Evolutionary conservation across 2,113 vertebrate genomes (phyloP).

Genomic region (Alosa alosa): DNA sequence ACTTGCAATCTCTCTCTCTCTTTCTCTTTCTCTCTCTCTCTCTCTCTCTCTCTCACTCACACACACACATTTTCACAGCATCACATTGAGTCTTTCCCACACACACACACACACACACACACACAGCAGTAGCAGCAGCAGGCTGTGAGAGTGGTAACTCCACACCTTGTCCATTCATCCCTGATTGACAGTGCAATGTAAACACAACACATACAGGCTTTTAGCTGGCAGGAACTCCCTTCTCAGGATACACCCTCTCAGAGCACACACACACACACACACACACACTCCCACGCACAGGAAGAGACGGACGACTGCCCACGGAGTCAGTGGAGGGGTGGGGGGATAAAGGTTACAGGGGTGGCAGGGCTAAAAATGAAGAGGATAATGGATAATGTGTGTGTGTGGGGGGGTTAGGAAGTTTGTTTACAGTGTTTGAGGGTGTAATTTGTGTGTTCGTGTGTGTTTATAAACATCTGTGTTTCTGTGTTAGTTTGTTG

Average conservation of each 20-base stretch:
- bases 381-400: conserved; percentile 30
- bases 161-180: conserved; percentile 46
- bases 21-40: no score
- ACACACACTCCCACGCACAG: conserved; percentile 14
- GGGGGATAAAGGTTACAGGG: background rate
- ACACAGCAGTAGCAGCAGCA: background rate
- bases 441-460: no score
- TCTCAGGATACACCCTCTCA: conserved; percentile 15
- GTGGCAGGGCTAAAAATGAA: no score
- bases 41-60: background rate
- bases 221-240: conserved; percentile 37
- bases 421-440: no score
- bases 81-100: conserved; percentile 32
- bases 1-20: conserved; percentile 9
- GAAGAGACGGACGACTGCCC: conserved; percentile 29
- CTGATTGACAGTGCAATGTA: conserved; percentile 52
- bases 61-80: conserved; percentile 22
- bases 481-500: no score
- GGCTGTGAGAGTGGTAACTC: conserved; percentile 43
- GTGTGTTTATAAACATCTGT: no score
- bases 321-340: conserved; percentile 30
- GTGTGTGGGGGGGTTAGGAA: no score
- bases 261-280: conserved; percentile 28
- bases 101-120: conserved; percentile 32
- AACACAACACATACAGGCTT: conserved; percentile 42